phyloP scores from a whole-genome alignment of 2,888 invertebrate species.

The Hemaris fuciformis region DNA sequence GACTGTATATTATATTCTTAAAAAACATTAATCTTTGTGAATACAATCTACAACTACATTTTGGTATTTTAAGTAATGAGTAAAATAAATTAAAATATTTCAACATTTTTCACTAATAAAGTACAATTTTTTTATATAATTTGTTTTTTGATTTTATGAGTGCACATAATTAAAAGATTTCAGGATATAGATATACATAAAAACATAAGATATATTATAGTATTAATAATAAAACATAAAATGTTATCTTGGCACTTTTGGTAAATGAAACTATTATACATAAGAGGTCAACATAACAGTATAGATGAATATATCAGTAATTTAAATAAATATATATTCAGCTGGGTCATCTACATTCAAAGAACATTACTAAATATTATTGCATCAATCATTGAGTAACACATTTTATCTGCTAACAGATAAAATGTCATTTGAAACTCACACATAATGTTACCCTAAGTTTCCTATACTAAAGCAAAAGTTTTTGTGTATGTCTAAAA shows the following conservation, averaged over 20 bases:
- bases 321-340: constrained; percentile 12
- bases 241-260: too few species aligned
- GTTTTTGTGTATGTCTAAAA: constrained; percentile 49
- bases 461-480: constrained; percentile 36
- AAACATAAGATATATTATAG: background rate
- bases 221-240: background rate
- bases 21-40: too few species aligned
- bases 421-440: constrained; percentile 14
- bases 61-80: too few species aligned
- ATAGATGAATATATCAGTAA: background rate
- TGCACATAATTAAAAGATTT: too few species aligned
- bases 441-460: constrained; percentile 15
- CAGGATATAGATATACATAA: too few species aligned
- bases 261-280: too few species aligned
- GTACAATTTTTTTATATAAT: too few species aligned
- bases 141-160: too few species aligned
- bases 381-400: constrained; percentile 18
- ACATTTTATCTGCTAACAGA: constrained; percentile 14
- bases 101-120: too few species aligned
- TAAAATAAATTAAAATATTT: too few species aligned
- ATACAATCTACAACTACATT: too few species aligned
- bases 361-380: constrained; percentile 23
- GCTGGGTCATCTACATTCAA: constrained; percentile 22
- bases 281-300: background rate
- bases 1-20: too few species aligned